Evolutionary conservation across 2,888 invertebrate species (phyloP).

Genomic region (Venusia cambrica): DNA sequence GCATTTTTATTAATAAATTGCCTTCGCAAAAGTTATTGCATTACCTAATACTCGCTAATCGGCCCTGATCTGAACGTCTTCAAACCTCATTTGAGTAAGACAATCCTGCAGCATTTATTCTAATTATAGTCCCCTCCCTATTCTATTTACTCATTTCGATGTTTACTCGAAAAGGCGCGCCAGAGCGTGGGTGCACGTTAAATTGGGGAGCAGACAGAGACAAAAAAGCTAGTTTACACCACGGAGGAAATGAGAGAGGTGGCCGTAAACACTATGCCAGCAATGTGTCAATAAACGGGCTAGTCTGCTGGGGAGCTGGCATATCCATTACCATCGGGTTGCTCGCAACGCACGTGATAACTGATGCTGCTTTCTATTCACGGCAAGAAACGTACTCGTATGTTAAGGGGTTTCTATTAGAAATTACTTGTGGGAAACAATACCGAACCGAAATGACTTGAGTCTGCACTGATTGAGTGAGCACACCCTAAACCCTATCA

Average conservation of each 20-base stretch:
- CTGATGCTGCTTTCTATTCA: constrained; percentile 62
- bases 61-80: constrained; percentile 16
- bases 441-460: no score
- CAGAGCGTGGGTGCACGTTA: constrained; percentile 72
- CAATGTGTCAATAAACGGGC: constrained; percentile 63
- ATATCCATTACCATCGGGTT: constrained; percentile 57
- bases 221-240: constrained; percentile 54
- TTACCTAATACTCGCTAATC: constrained; percentile 11
- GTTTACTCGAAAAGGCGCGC: constrained; percentile 76
- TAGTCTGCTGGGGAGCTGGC: constrained; percentile 54
- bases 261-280: constrained; percentile 42
- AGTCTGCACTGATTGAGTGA: no score
- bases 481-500: no score
- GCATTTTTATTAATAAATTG: constrained; percentile 5
- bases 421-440: constrained; percentile 13
- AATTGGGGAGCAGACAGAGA: constrained; percentile 74
- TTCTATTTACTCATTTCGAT: constrained; percentile 74
- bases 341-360: constrained; percentile 54
- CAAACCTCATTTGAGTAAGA: constrained; percentile 36
- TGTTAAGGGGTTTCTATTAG: constrained; percentile 23
- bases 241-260: constrained; percentile 55
- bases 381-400: constrained; percentile 38
- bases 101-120: constrained; percentile 66
- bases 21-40: constrained; percentile 14
- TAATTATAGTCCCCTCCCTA: constrained; percentile 76